phyloP scores from a whole-genome alignment of 1,140 invertebrate species.

The Ridgeia piscesae region DNA sequence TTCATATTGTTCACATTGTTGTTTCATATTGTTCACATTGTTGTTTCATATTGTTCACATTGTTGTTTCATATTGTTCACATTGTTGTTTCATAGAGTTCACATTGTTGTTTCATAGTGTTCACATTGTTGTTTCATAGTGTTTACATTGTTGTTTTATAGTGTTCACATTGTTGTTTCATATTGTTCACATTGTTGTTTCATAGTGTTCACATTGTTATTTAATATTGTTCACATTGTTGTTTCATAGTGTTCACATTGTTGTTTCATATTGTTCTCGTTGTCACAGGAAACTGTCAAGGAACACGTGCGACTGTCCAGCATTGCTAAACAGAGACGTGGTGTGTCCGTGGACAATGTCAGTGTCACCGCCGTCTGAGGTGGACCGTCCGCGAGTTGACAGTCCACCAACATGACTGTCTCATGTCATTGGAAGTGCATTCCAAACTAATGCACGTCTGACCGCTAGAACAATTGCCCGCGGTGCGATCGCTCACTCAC shows the following conservation, averaged over 20 bases:
- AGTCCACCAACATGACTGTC: background rate
- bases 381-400: slow-evolving; percentile 28
- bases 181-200: background rate
- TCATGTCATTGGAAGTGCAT: background rate
- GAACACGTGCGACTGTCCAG: background rate
- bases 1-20: background rate
- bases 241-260: background rate
- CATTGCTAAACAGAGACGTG: slow-evolving; percentile 25
- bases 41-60: background rate
- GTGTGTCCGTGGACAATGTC: slow-evolving; percentile 27
- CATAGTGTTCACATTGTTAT: background rate
- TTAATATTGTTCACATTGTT: background rate
- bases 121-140: background rate
- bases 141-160: background rate
- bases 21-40: background rate
- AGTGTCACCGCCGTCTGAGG: slow-evolving; percentile 32
- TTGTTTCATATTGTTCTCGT: background rate
- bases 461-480: background rate
- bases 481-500: too few relatives aligned
- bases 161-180: too few relatives aligned
- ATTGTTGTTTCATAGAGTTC: background rate
- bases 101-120: background rate
- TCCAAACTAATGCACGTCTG: background rate
- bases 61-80: background rate
- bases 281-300: background rate